phyloP scores from a whole-genome alignment of 2,888 invertebrate species.

The Nomada fucata region DNA sequence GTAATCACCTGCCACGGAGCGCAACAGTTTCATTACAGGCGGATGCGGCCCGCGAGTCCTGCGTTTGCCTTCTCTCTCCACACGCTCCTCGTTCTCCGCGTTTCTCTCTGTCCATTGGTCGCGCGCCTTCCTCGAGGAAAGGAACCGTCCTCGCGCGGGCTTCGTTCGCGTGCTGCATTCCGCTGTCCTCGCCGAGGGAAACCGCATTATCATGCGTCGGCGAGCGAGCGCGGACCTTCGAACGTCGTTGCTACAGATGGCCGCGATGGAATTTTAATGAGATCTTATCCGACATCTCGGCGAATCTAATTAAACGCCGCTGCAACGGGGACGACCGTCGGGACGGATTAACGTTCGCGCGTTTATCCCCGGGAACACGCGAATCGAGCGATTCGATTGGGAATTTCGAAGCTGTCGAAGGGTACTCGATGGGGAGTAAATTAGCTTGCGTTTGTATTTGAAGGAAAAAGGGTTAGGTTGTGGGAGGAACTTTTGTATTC shows the following conservation, averaged over 20 bases:
- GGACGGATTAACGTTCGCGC: slow-evolving; percentile 10
- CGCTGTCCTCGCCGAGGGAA: slow-evolving; percentile 39
- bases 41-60: slow-evolving; percentile 21
- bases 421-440: too few species aligned
- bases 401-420: background rate
- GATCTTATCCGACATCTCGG: slow-evolving; percentile 50
- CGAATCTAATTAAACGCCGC: slow-evolving; percentile 54
- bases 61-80: background rate
- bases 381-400: background rate
- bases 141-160: slow-evolving; percentile 40
- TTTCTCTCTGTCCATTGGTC: background rate
- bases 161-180: slow-evolving; percentile 34
- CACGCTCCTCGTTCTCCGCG: background rate
- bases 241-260: slow-evolving; percentile 47
- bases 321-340: background rate
- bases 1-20: slow-evolving; percentile 52
- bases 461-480: too few species aligned
- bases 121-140: background rate
- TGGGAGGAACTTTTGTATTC: too few species aligned
- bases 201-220: slow-evolving; percentile 56
- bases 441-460: too few species aligned
- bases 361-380: background rate
- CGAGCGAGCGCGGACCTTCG: slow-evolving; percentile 25
- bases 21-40: slow-evolving; percentile 54
- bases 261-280: slow-evolving; percentile 59